Evolutionary conservation across 1,140 invertebrate genomes (phyloP), one percentile per base, ranked within the genome.

Genomic region (Caerostris extrusa): DNA sequence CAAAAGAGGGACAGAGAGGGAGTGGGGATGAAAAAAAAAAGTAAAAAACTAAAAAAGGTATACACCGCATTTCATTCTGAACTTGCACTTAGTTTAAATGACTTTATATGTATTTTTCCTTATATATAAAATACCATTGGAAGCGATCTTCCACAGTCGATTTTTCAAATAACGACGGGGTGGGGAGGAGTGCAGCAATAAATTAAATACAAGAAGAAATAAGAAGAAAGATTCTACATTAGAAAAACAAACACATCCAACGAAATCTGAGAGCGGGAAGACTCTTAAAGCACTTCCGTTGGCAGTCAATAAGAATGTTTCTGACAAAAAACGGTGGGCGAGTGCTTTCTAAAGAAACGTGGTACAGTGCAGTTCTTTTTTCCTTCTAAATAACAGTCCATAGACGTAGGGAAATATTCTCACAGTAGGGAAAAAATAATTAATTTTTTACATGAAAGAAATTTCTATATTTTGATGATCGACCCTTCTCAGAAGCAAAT

Each of bases 81-180:
- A 83, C 82, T 83, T 83, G 82, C 82, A 83, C n/a, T 83, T 58
- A 57, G 55, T 83, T 83, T 19, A 83, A 83, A 83, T 17, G 82
- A 83, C 82, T 83, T 57, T 83, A 58, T 58, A 83, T 56, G 82
- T 83, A 83, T 83, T 83, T 58, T 83, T 34, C 19, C 57, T 57
- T 3, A 17, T 7, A 34, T 57, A 83, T 17, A 83, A 56, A 56
- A 19, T 58, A 57, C 19, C 82, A 56, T 83, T 7, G 56, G n/a
- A 10, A 56, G 82, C 53, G 53, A 83, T 83, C 82, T 14, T 83
- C 14, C 14, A 17, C 56, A 6, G 14, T 5, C 56, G 82, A 58
- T 83, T 83, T 83, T 83, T 83, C 82, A 83, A 83, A 83, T 83
- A 83, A 17, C 53, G 56, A 10, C 10, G n/a, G n/a, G 56, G 19